Evolutionary conservation across 2,797 vertebrate genomes (phyloP).

Genomic region (Chaetodon trifasciatus): DNA sequence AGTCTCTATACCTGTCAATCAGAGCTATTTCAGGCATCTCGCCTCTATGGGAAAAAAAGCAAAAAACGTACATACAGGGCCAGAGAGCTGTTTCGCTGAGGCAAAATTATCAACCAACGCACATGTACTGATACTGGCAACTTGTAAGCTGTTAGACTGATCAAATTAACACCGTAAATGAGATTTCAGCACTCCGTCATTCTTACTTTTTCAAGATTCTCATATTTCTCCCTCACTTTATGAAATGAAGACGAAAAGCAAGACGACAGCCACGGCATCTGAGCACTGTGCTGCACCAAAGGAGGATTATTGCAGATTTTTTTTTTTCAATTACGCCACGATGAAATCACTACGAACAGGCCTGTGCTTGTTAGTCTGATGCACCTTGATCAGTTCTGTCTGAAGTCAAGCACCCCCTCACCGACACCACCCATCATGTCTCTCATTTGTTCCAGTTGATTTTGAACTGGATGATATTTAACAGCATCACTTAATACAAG

Average conservation of each 20-base stretch:
- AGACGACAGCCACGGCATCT: conserved; percentile 19
- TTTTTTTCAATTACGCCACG: background rate
- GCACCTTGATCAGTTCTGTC: background rate
- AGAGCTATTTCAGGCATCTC: conserved; percentile 81
- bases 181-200: conserved; percentile 57
- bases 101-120: conserved; percentile 61
- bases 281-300: conserved; percentile 17
- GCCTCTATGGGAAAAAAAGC: conserved; percentile 54
- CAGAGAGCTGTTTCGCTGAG: conserved; percentile 45
- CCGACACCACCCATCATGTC: background rate
- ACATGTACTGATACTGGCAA: conserved; percentile 56
- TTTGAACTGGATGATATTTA: background rate
- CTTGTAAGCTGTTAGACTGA: conserved; percentile 47
- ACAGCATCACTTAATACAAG: background rate
- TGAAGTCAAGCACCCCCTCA: background rate
- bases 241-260: conserved; percentile 17
- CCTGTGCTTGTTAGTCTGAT: background rate
- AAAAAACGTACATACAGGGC: conserved; percentile 46
- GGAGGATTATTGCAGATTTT: background rate
- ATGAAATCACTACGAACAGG: background rate
- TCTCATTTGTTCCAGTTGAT: background rate
- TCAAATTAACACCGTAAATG: conserved; percentile 65
- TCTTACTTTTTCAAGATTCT: conserved; percentile 43
- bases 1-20: conserved; percentile 82
- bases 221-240: conserved; percentile 39